Conservation (phyloP, 2,888 invertebrate species). For the Pristionchus japonicus region DNA sequence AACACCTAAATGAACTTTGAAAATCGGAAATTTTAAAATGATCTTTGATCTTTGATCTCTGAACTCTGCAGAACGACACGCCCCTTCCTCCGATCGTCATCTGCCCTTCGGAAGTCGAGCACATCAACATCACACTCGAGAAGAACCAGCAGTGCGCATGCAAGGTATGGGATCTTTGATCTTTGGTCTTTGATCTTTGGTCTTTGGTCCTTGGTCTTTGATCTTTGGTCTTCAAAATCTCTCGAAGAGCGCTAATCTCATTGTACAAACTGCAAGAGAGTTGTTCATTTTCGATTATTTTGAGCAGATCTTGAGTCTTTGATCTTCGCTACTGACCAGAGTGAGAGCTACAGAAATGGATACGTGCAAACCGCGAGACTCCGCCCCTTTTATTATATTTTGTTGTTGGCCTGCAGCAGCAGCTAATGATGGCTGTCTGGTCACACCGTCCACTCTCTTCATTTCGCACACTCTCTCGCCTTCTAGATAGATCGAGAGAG, state of each 20-base stretch:
- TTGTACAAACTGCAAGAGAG: too few relatives aligned
- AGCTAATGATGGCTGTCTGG: constrained; percentile 17
- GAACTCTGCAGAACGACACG: constrained; percentile 56
- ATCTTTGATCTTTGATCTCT: not conserved
- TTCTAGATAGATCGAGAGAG: not conserved
- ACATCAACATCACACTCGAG: constrained; percentile 71
- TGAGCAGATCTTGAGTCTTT: too few relatives aligned
- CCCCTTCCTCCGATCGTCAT: constrained; percentile 74
- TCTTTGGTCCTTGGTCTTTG: not conserved
- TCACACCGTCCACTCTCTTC: not conserved
- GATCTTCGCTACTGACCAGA: too few relatives aligned
- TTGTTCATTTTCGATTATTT: too few relatives aligned
- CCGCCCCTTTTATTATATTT: constrained; percentile 1
- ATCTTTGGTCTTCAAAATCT: not conserved
- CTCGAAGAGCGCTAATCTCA: not conserved
- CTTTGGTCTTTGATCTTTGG: constrained; percentile 6
- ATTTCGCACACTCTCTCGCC: not conserved
- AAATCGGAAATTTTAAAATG: not conserved
- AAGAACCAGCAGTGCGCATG: constrained; percentile 74
- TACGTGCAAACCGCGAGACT: not conserved
- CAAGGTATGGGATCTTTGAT: constrained; percentile 56
- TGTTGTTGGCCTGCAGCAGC: constrained; percentile 4
- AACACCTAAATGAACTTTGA: too few relatives aligned
- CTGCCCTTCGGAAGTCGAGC: constrained; percentile 72
- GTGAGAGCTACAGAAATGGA: not conserved